Percentiles rank a stretch among this genome's conserved stretches.
phyloP scores from a whole-genome alignment of 2,113 vertebrate species.

The Leucosticte australis region DNA sequence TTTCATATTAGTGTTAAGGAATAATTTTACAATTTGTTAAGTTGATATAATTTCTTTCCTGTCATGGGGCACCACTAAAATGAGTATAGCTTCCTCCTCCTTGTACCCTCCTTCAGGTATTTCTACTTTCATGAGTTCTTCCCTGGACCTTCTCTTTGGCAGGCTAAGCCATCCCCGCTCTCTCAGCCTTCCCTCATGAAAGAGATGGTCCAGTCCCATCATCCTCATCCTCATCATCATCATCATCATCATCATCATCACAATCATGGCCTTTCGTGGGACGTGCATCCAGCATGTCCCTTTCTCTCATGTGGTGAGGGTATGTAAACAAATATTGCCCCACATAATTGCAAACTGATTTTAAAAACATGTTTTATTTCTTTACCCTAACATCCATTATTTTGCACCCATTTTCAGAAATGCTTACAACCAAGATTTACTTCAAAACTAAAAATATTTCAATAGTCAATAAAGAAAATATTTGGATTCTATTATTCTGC shows the following conservation, averaged over 20 bases:
- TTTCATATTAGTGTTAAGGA: neutral
- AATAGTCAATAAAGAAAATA: neutral
- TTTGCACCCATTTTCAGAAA: neutral
- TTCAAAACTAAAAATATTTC: neutral
- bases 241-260: neutral
- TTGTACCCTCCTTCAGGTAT: neutral
- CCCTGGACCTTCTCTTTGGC: neutral
- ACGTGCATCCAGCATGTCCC: neutral
- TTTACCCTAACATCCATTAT: neutral
- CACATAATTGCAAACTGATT: neutral
- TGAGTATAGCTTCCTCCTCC: neutral
- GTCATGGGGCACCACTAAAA: neutral
- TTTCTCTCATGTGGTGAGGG: neutral
- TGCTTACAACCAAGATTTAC: neutral
- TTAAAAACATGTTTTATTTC: neutral
- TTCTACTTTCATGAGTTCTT: neutral
- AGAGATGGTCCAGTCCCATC: neutral
- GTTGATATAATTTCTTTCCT: neutral
- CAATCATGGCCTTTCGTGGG: neutral
- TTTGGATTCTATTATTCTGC: neutral
- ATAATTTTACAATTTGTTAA: neutral
- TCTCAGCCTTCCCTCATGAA: neutral
- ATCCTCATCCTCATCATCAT: neutral
- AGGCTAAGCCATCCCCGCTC: neutral
- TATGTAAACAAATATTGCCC: rapidly evolving